These are phyloP conservation scores for Galeopsomyia nigrocyanea DNA, from an alignment of 2,888 invertebrate species.

Conservation along the genomic window DNA sequence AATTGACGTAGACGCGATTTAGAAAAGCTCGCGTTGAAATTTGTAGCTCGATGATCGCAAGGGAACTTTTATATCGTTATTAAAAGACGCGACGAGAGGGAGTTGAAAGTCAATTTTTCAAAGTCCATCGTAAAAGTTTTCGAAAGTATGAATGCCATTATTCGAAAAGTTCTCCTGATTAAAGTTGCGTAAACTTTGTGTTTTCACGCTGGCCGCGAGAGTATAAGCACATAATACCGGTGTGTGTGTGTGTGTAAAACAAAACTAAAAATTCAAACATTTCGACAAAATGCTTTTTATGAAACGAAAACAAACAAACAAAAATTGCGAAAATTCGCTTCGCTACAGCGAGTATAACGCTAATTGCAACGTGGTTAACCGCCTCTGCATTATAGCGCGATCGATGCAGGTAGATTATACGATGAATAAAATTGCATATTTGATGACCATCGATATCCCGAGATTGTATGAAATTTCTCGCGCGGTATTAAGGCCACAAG, in stretches of 20 bases:
- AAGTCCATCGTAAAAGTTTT: constrained; percentile 36
- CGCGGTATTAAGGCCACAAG: too few species aligned
- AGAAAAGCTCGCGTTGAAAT: not conserved
- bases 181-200: too few species aligned
- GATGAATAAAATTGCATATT: too few species aligned
- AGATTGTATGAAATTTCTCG: too few species aligned
- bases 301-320: not conserved
- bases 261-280: constrained; percentile 12
- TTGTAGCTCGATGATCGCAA: not conserved
- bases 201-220: too few species aligned
- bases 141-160: constrained; percentile 23
- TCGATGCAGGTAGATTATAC: too few species aligned
- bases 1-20: too few species aligned
- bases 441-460: too few species aligned
- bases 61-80: constrained; percentile 24
- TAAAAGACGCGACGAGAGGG: not conserved
- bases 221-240: not conserved
- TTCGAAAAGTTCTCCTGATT: constrained; percentile 23
- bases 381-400: too few species aligned
- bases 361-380: too few species aligned
- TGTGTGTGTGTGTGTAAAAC: not conserved
- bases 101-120: constrained; percentile 25
- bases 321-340: too few species aligned
- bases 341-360: too few species aligned
- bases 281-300: not conserved